These are phyloP conservation scores for Carassius auratus DNA, from an alignment of 2,113 vertebrate genomes.

Conservation along the genomic window DNA sequence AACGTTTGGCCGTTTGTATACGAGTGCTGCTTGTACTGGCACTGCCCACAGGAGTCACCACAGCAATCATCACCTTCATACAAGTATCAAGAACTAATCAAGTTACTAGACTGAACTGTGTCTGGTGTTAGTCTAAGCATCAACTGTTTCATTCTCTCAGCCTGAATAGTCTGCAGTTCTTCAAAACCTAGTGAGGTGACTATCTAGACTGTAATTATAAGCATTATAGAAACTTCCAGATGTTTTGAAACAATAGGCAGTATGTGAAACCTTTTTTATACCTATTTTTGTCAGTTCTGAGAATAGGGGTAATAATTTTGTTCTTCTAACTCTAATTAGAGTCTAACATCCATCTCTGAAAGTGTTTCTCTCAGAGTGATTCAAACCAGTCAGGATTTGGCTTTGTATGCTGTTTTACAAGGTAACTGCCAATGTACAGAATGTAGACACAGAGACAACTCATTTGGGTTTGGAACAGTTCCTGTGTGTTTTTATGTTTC, in stretches of 20 bases:
- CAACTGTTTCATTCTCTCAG: too few species aligned
- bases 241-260: too few species aligned
- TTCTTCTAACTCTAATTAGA: too few species aligned
- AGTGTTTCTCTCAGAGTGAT: too few species aligned
- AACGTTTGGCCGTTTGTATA: constrained; percentile 79
- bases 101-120: too few species aligned
- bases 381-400: too few species aligned
- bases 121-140: too few species aligned
- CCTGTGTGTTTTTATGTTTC: neutral
- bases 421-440: neutral
- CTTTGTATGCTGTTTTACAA: neutral
- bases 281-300: neutral
- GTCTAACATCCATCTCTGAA: too few species aligned
- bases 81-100: neutral
- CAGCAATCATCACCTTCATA: constrained; percentile 70
- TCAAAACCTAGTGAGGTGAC: neutral
- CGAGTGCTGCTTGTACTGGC: constrained; percentile 75
- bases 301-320: neutral
- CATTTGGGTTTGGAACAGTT: too few species aligned
- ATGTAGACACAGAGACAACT: too few species aligned
- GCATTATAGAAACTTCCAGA: neutral
- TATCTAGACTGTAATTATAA: neutral
- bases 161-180: too few species aligned
- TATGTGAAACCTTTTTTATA: neutral
- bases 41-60: constrained; percentile 76